phyloP scores from a whole-genome alignment of 2,797 vertebrate species.

The Cetoscarus ocellatus region DNA sequence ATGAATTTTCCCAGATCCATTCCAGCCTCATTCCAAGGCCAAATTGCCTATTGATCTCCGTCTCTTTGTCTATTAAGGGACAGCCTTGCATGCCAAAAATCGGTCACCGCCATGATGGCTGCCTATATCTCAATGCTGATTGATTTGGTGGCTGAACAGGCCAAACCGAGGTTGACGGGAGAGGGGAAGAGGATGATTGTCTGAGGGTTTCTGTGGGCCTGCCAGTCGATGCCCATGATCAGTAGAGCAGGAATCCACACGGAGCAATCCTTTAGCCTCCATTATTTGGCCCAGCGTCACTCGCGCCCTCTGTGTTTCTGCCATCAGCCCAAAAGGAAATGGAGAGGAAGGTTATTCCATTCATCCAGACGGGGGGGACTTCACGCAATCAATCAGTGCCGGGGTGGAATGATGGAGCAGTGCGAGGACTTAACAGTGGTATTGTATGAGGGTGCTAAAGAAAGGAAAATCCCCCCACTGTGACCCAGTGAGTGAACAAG shows the following conservation, averaged over 20 bases:
- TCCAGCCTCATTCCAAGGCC: conserved; percentile 72
- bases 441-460: conserved; percentile 43
- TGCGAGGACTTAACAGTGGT: conserved; percentile 37
- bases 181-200: conserved; percentile 62
- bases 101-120: conserved; percentile 60
- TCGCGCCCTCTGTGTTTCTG: conserved; percentile 41
- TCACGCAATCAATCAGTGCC: conserved; percentile 71
- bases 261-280: conserved; percentile 32
- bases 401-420: conserved; percentile 50
- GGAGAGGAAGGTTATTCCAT: conserved; percentile 59
- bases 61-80: conserved; percentile 79
- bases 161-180: conserved; percentile 65
- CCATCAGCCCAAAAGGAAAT: conserved; percentile 53
- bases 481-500: conserved; percentile 54
- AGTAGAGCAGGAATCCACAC: conserved; percentile 55
- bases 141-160: conserved; percentile 71
- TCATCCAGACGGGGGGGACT: conserved; percentile 56
- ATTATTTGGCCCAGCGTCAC: conserved; percentile 23
- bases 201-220: conserved; percentile 57
- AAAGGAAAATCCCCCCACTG: conserved; percentile 56
- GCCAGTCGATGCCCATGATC: conserved; percentile 68
- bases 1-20: conserved; percentile 77
- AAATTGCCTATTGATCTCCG: conserved; percentile 87
- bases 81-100: conserved; percentile 78
- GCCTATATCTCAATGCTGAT: conserved; percentile 78